Base-by-base conservation (phyloP, 2,797 vertebrate species). In the Galagoides demidoff region DNA sequence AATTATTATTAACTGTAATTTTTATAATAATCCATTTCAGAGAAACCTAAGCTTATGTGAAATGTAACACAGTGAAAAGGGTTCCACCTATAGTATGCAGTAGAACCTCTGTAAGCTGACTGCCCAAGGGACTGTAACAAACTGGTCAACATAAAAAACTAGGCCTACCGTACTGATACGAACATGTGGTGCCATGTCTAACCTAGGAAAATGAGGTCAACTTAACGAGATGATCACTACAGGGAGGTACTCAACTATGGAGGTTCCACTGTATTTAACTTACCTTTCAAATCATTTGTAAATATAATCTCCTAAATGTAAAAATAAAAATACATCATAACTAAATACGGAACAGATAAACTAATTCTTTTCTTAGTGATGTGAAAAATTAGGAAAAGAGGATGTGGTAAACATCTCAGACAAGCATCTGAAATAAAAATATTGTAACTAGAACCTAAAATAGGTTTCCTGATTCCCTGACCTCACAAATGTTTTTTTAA, bases 351-450 rank as follows among this genome's bases (percentile, higher is more conserved):
- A 73, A 22, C 73, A 37, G 6, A 68, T 34, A 27, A 6, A 29
- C 25, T 31, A 83, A 76, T 70, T 61, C 29, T 23, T 89, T 68
- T 85, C 39, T 79, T 84, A 74, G 0, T 43, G 14, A 89, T 66
- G 5, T 74, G 52, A 95, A 88, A 89, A 95, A 82, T 83, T 43
- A 87, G 34, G 11, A 87, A 89, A 78, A 90, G 61, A 82, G 3
- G n/a, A 90, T 68, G 12, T 68, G 12, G 57, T 84, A 83, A 85
- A 4, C 16, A 77, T 87, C 22, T 84, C 29, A 86, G 25, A 89
- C 14, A 90, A 91, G 17, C 14, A 13, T 49, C 68, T 83, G 88
- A 79, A 79, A 90, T 39, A 12, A 63, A 90, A 93, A 88, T 22
- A n/a, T 43, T 43, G 11, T n/a, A 78, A 87, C 34, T n/a, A 83